Evolutionary conservation across 2,113 vertebrate species (phyloP).

Genomic region (Tiliqua scincoides): DNA sequence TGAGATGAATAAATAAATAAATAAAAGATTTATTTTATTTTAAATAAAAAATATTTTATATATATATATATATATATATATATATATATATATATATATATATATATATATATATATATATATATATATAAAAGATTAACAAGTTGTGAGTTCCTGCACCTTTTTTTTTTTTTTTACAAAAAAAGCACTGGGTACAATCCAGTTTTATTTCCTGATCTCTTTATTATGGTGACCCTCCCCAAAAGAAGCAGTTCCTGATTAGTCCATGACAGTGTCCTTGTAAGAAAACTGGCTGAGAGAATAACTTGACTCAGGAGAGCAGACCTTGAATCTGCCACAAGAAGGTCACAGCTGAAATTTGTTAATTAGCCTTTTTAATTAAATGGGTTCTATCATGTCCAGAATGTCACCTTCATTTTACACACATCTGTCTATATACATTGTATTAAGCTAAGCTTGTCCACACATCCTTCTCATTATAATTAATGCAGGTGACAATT

Average conservation of each 20-base stretch:
- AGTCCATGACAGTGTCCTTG: background rate
- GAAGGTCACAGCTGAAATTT: background rate
- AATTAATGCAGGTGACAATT: background rate
- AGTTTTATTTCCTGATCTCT: background rate
- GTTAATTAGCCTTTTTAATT: conserved; percentile 23
- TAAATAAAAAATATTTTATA: too few species aligned
- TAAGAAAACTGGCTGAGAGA: background rate
- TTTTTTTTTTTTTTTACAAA: too few species aligned
- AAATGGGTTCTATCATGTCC: background rate
- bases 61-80: too few species aligned
- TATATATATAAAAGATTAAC: too few species aligned
- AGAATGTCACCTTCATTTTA: background rate
- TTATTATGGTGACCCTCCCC: background rate
- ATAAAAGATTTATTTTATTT: too few species aligned
- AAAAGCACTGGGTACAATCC: too few species aligned
- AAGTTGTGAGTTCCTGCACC: too few species aligned
- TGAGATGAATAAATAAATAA: too few species aligned
- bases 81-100: too few species aligned
- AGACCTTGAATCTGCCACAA: background rate
- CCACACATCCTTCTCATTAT: background rate
- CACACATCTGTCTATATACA: background rate
- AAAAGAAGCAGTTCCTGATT: background rate
- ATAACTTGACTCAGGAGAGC: background rate
- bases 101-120: too few species aligned
- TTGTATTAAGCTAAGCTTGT: background rate